Base-by-base conservation (phyloP, 2,113 vertebrate genomes). In the Zosterops japonicus region DNA sequence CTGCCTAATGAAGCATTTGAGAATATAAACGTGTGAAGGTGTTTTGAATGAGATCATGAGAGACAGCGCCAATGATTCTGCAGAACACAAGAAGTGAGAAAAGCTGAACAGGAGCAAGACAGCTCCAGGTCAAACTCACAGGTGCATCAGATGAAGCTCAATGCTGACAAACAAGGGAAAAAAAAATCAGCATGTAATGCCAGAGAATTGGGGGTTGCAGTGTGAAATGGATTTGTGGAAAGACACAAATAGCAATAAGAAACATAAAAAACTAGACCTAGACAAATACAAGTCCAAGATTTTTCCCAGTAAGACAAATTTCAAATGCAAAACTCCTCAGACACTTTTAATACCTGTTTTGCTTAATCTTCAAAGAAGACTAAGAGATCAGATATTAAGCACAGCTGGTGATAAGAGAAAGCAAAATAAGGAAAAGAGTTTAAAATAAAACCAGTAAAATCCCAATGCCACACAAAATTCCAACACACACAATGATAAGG, bases 11-110 rank as follows among this genome's bases (percentile, higher is more conserved):
- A 96, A 82, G n/a, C 8, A 1, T 90, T 83, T 65, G 65, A 87
- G 74, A 93, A 59, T n/a, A 75, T 27, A 94, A 82, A 93, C 29
- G 29, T 29, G 53, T 49, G 83, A 91, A 91, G 77, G 55, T 93
- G 72, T 89, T 93, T 65, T 36, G 41, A 83, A 68, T 7, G 44
- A 85, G 70, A 60, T 69, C 31, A 36, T 72, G 27, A 71, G n/a
- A 93, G 49, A 72, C 16, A 56, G 16, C 6, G 7, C 53, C 85
- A 80, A 28, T 27, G 61, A 79, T 79, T 46, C 61, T 72, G 53
- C 68, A 70, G 53, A 84, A 95, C 87, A 61, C 8, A 81, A 77
- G 63, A 74, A 77, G 77, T 82, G 87, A 95, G 87, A 95, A 77
- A 90, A 93, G 33, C 56, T 64, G 60, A 91, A 71, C 20, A 84